Evolutionary conservation across 2,797 vertebrate species (phyloP).

Genomic region (Enteromius radiatus): DNA sequence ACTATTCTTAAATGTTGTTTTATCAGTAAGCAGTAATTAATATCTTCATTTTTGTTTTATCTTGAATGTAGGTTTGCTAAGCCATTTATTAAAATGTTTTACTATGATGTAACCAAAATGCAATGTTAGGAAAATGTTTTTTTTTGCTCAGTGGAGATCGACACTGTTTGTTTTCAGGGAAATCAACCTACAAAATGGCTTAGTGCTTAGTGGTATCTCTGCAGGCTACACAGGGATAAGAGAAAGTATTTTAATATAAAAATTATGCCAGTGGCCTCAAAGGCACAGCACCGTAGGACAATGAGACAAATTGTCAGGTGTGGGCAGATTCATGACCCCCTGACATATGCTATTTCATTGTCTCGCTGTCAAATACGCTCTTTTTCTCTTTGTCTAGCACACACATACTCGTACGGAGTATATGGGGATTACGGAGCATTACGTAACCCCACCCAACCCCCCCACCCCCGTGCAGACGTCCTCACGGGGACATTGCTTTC

Average conservation of each 20-base stretch:
- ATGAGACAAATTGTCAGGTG: background rate
- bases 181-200: background rate
- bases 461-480: conserved; percentile 35
- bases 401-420: conserved; percentile 25
- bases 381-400: conserved; percentile 43
- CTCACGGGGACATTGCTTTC: conserved; percentile 54
- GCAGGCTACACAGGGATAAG: background rate
- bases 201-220: background rate
- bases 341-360: conserved; percentile 28
- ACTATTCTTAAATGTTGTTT: background rate
- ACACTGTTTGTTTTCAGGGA: background rate
- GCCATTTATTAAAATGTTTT: background rate
- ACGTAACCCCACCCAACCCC: conserved; percentile 34
- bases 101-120: conserved; percentile 20
- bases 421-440: conserved; percentile 56
- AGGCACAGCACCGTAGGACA: conserved; percentile 7
- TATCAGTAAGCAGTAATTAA: background rate
- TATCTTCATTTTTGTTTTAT: background rate
- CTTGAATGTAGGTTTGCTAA: background rate
- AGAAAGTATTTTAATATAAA: background rate
- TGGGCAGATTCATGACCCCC: conserved; percentile 11
- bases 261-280: background rate
- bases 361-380: conserved; percentile 44
- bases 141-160: background rate
- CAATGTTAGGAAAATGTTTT: background rate